phyloP scores from a whole-genome alignment of 2,888 invertebrate genomes.

The Tetheella fluctuosa region DNA sequence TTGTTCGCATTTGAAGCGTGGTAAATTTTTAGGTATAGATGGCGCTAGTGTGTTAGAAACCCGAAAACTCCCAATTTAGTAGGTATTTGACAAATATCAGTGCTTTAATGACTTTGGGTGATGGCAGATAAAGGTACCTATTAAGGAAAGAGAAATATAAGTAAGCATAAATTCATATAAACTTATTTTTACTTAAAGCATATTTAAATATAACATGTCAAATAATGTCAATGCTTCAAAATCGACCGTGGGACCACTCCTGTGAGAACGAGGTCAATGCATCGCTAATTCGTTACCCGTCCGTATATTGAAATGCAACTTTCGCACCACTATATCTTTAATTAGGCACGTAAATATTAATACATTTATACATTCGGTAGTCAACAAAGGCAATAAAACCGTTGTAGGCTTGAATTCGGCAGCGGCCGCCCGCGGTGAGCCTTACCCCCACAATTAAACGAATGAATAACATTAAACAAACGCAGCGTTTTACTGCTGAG shows the following conservation, averaged over 20 bases:
- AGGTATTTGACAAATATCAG: background rate
- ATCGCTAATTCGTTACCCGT: background rate
- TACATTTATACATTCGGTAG: conserved; percentile 42
- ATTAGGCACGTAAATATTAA: conserved; percentile 32
- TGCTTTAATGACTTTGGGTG: background rate
- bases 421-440: conserved; percentile 67
- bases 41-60: background rate
- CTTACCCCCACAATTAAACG: conserved; percentile 57
- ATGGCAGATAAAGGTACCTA: background rate
- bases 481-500: conserved; percentile 48
- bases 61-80: background rate
- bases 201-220: background rate
- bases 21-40: background rate
- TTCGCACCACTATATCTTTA: conserved; percentile 25
- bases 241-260: conserved; percentile 12
- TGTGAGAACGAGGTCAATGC: conserved; percentile 15
- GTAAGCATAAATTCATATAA: background rate
- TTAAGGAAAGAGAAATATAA: background rate
- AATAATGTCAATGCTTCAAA: conserved; percentile 3
- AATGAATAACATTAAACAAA: conserved; percentile 60
- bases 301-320: conserved; percentile 11
- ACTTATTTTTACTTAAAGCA: background rate
- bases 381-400: conserved; percentile 51
- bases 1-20: background rate
- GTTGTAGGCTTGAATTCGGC: conserved; percentile 61